These are phyloP conservation scores for Seira ritae DNA, from an alignment of 2,888 invertebrate genomes.

Conservation along the genomic window DNA sequence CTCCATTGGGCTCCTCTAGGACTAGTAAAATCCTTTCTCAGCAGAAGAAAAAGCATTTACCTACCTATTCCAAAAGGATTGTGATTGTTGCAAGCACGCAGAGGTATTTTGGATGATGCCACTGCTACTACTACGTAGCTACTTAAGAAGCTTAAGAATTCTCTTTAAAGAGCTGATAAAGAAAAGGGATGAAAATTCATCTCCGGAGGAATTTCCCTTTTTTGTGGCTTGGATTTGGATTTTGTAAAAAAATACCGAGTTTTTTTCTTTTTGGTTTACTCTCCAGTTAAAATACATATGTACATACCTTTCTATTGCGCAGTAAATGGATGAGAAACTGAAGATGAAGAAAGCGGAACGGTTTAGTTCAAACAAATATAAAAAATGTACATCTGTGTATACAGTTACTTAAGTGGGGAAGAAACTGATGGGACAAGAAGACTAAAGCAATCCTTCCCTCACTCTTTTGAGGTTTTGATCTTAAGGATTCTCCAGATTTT, in stretches of 20 bases:
- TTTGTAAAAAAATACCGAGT: background rate
- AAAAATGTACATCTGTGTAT: no score
- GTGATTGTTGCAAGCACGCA: background rate
- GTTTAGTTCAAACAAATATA: background rate
- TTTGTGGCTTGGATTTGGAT: background rate
- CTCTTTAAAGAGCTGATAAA: background rate
- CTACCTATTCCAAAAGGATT: no score
- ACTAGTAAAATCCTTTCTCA: no score
- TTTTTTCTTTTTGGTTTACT: no score
- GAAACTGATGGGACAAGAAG: background rate
- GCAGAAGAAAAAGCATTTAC: no score
- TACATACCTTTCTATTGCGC: background rate
- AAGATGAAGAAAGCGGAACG: background rate
- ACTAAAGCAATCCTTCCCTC: background rate
- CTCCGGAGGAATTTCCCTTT: background rate
- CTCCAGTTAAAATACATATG: background rate
- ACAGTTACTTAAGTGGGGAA: no score
- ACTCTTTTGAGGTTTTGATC: conserved; percentile 48
- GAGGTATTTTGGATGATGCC: background rate
- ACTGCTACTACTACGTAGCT: background rate
- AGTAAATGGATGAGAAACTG: background rate
- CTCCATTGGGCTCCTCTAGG: no score
- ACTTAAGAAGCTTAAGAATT: background rate
- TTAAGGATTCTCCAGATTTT: conserved; percentile 55
- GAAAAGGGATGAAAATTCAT: background rate